Base-by-base conservation (phyloP, 2,888 invertebrate species). In the Nomada fucata region DNA sequence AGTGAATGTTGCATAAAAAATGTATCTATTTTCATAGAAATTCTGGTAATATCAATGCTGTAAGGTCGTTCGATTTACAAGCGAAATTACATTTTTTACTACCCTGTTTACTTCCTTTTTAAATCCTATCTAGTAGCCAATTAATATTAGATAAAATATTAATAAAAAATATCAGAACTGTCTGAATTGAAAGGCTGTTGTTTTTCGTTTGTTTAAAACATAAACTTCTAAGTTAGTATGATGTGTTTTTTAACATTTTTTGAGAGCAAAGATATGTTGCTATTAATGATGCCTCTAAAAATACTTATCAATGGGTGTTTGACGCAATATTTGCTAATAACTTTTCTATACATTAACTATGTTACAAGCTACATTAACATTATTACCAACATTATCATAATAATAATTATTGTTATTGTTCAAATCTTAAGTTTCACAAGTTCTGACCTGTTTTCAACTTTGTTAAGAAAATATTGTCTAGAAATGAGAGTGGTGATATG, bases 371-470 rank as follows among this genome's bases (percentile, higher is more conserved):
- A 65, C 52, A 83, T 86, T 81, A 84, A 67, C 63, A 79, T 75
- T 74, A 57, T 57, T 57, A 78, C 76, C 76, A 79, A 67, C 73
- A 86, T 79, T 65, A 83, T 83, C 72, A 83, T 83, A 55, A 78
- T 79, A 61, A 80, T 71, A 67, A 73, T 83, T 74, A 79, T 79
- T 73, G 64, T 85, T 60, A 83, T 84, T 87, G 89, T 91, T 92
- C 89, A 89, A 86, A 76, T 76, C 60, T 86, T 79, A 83, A 75
- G 83, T 74, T 82, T 79, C 86, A 86, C 86, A 89, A 92, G 90
- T 91, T 92, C 89, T 75, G 65, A 90, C 72, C 82, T 90, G 88
- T 90, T 92, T 91, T 83, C 85, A 91, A 88, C 90, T 90, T 92
- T 91, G 85, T 90, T 89, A 89, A 79, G 82, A 79, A 81, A 53